These are phyloP conservation scores for Bombus difficillimus DNA, from an alignment of 1,140 invertebrate species.

Conservation along the genomic window DNA sequence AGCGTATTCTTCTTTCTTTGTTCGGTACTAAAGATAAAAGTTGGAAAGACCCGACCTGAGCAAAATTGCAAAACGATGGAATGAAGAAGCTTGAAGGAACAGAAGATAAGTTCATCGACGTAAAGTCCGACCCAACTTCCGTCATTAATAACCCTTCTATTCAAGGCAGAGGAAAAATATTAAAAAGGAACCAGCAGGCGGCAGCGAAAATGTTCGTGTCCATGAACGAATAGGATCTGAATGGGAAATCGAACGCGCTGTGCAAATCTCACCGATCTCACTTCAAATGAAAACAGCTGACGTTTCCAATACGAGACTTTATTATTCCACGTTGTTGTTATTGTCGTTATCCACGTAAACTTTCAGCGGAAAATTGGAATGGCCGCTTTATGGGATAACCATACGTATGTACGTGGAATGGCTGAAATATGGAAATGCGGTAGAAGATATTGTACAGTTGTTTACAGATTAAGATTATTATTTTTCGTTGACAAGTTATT, in stretches of 20 bases:
- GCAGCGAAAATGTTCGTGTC: constrained; percentile 6
- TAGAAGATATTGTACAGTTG: too few species aligned
- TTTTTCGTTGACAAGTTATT: too few species aligned
- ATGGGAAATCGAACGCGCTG: neutral
- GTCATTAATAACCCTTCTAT: constrained; percentile 41
- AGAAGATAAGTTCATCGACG: constrained; percentile 7
- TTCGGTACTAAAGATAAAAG: neutral
- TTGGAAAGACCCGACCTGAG: neutral
- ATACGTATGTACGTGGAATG: too few species aligned
- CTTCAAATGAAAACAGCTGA: constrained; percentile 23
- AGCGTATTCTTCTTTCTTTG: neutral
- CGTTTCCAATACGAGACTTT: neutral
- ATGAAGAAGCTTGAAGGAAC: neutral
- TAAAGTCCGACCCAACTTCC: constrained; percentile 28
- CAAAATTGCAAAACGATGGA: neutral
- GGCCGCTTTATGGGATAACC: neutral
- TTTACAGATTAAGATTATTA: too few species aligned
- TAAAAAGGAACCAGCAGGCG: neutral
- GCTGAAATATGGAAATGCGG: too few species aligned
- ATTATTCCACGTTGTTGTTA: neutral
- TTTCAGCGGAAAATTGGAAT: neutral
- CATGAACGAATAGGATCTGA: constrained; percentile 21
- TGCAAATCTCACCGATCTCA: constrained; percentile 23
- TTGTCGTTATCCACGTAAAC: neutral
- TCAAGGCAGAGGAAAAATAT: neutral